phyloP scores from a whole-genome alignment of 1,140 invertebrate species.

The Steinernema feltiae region DNA sequence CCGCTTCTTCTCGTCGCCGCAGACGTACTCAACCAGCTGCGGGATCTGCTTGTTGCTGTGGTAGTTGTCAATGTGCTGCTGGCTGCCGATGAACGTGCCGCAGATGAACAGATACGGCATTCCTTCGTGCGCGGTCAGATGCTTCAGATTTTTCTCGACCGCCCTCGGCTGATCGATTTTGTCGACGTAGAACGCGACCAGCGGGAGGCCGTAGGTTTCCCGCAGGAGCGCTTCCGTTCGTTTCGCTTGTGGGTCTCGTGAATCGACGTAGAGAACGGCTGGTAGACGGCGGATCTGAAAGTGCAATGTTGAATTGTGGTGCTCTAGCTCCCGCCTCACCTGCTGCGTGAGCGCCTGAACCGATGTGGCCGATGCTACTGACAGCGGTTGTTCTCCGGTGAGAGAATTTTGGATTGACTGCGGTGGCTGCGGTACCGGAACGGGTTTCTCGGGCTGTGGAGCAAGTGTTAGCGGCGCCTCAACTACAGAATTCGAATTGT shows the following conservation, averaged over 20 bases:
- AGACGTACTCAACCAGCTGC: conserved; percentile 55
- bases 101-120: conserved; percentile 57
- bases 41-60: conserved; percentile 49
- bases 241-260: conserved; percentile 36
- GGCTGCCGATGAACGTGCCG: conserved; percentile 58
- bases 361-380: conserved; percentile 39
- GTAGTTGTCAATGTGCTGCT: conserved; percentile 56
- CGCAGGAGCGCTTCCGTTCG: conserved; percentile 44
- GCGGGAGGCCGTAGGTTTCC: conserved; percentile 54
- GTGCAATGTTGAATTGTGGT: conserved; percentile 8
- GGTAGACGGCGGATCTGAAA: conserved; percentile 56
- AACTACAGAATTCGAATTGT: not conserved
- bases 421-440: conserved; percentile 5
- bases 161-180: conserved; percentile 50
- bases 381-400: conserved; percentile 19
- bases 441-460: not conserved
- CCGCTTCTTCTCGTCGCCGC: conserved; percentile 48
- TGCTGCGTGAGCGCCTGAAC: conserved; percentile 52
- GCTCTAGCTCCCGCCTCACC: conserved; percentile 25
- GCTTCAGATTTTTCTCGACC: conserved; percentile 48
- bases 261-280: conserved; percentile 55
- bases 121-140: conserved; percentile 54
- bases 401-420: conserved; percentile 18
- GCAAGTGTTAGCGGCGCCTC: conserved; percentile 16
- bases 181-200: conserved; percentile 57